phyloP scores from a whole-genome alignment of 2,113 vertebrate species.

The Stegostoma tigrinum region DNA sequence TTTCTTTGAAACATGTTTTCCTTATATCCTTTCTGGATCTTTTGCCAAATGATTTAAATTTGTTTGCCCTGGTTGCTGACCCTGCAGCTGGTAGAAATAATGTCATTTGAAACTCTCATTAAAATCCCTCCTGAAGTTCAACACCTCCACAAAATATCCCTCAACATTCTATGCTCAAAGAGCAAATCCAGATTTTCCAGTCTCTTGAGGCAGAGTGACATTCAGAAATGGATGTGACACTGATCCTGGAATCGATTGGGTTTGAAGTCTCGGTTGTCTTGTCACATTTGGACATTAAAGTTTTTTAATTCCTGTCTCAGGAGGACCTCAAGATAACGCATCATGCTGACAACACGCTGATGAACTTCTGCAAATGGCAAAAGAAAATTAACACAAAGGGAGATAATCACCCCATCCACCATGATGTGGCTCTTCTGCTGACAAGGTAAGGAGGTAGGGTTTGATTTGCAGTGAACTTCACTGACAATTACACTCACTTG shows the following conservation, averaged over 20 bases:
- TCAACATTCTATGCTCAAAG: background rate
- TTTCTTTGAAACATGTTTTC: background rate
- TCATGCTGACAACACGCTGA: slow-evolving; percentile 86
- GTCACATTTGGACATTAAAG: background rate
- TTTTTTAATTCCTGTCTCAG: slow-evolving; percentile 51
- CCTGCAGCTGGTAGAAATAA: background rate
- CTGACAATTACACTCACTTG: background rate
- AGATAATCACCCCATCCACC: slow-evolving; percentile 77
- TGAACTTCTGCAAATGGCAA: slow-evolving; percentile 96
- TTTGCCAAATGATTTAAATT: background rate
- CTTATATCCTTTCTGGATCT: background rate
- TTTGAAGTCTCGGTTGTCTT: background rate
- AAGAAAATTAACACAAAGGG: slow-evolving; percentile 82
- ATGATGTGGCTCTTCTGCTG: slow-evolving; percentile 82
- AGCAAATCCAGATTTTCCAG: background rate
- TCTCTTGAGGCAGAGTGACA: background rate
- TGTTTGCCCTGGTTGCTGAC: background rate
- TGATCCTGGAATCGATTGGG: background rate
- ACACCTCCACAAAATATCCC: background rate
- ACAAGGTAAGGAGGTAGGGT: slow-evolving; percentile 66
- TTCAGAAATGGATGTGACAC: background rate
- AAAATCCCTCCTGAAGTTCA: background rate
- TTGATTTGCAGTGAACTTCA: background rate
- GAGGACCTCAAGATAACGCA: slow-evolving; percentile 86
- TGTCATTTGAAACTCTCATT: background rate